A percentile compares a stretch with the other conserved stretches of the same genome.
phyloP scores from a whole-genome alignment of 2,113 vertebrate genomes.

The Anolis sagrei region DNA sequence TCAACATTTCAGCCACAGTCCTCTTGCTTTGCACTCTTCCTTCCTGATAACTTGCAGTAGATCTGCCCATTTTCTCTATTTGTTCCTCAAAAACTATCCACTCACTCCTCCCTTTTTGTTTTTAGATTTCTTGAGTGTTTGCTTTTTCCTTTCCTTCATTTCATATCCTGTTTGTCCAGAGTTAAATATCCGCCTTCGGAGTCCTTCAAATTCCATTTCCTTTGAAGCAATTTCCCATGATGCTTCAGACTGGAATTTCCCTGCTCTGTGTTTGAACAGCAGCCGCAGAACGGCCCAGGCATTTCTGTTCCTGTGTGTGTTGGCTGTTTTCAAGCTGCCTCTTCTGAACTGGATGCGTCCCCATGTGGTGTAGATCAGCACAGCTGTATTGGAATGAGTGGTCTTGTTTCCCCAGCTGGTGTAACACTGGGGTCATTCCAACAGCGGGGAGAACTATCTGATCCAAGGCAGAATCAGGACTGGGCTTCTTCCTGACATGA shows the following conservation, averaged over 20 bases:
- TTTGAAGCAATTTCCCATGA: conserved; percentile 43
- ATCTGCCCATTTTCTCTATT: conserved; percentile 11
- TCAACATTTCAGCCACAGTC: conserved; percentile 38
- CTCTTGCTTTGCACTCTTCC: background rate
- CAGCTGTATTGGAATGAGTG: rapidly evolving
- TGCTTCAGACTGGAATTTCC: conserved; percentile 51
- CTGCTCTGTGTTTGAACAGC: conserved; percentile 39
- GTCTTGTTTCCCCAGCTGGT: background rate
- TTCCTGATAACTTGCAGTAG: background rate
- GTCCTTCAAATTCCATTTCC: conserved; percentile 25
- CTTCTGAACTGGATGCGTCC: background rate
- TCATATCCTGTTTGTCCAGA: conserved; percentile 36
- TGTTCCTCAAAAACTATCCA: background rate
- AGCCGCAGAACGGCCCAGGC: conserved; percentile 46
- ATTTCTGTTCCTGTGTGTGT: conserved; percentile 32
- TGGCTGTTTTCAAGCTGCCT: background rate
- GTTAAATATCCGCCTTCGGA: conserved; percentile 33
- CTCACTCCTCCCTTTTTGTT: background rate
- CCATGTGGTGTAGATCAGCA: rapidly evolving
- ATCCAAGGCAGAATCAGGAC: rapidly evolving
- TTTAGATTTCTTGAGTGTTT: conserved; percentile 3
- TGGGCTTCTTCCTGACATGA: background rate
- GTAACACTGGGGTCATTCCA: background rate
- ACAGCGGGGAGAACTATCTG: background rate
- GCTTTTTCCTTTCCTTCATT: conserved; percentile 28